phyloP scores from a whole-genome alignment of 2,797 vertebrate species.

The Salmo trutta region DNA sequence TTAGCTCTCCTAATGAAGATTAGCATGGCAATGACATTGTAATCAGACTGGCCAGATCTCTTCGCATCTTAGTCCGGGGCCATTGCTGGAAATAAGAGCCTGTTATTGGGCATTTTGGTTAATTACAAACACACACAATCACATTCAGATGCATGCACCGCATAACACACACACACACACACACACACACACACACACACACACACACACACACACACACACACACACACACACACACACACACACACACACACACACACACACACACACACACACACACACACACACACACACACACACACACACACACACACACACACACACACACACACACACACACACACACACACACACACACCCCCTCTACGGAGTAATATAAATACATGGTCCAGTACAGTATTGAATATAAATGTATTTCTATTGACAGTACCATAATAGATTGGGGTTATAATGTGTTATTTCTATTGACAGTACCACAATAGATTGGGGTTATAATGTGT shows the following conservation, averaged over 20 bases:
- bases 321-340: no score
- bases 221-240: background rate
- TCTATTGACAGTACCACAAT: background rate
- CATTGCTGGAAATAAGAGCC: background rate
- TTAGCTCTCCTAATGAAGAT: constrained; percentile 36
- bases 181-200: background rate
- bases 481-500: background rate
- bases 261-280: background rate
- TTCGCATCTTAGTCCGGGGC: background rate
- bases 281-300: background rate
- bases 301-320: background rate
- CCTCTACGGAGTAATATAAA: background rate
- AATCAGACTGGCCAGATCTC: constrained; percentile 15
- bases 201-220: background rate
- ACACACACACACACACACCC: background rate
- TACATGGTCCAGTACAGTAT: background rate
- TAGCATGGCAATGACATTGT: constrained; percentile 24
- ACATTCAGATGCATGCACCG: no score
- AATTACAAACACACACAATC: no score
- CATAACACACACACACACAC: no score
- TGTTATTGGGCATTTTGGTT: background rate
- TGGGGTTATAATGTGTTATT: background rate
- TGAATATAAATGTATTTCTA: background rate
- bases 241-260: no score
- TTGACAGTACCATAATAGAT: background rate